Conservation (phyloP, 2,797 vertebrate species). For the Varecia variegata region DNA sequence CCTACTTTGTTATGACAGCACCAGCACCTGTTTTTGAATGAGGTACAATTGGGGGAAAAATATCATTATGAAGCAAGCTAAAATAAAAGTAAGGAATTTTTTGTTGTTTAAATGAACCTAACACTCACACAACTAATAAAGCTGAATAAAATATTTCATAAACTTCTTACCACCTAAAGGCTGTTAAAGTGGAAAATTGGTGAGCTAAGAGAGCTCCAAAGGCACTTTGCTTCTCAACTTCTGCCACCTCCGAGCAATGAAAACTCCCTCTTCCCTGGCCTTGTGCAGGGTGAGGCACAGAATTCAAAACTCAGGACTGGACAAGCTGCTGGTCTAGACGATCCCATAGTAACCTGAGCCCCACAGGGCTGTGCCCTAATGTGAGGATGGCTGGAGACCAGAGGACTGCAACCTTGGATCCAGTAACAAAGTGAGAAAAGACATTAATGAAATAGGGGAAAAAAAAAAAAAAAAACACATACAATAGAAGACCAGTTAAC, state of each 20-base stretch:
- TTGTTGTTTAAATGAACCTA: background rate
- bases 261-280: accelerated
- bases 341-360: too few relatives aligned
- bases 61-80: background rate
- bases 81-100: background rate
- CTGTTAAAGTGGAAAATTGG: background rate
- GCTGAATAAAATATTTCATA: constrained; percentile 31
- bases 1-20: background rate
- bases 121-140: background rate
- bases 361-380: background rate
- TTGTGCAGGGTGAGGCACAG: accelerated
- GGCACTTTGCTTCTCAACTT: background rate
- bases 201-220: background rate
- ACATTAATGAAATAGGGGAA: background rate
- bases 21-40: background rate
- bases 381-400: too few relatives aligned
- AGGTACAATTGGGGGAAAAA: background rate
- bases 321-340: background rate
- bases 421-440: background rate
- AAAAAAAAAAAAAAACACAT: background rate
- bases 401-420: too few relatives aligned
- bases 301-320: too few relatives aligned
- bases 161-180: background rate
- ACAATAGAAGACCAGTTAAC: too few relatives aligned
- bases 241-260: accelerated